phyloP scores from a whole-genome alignment of 2,888 invertebrate genomes.

The Arrhopalites spinosus region DNA sequence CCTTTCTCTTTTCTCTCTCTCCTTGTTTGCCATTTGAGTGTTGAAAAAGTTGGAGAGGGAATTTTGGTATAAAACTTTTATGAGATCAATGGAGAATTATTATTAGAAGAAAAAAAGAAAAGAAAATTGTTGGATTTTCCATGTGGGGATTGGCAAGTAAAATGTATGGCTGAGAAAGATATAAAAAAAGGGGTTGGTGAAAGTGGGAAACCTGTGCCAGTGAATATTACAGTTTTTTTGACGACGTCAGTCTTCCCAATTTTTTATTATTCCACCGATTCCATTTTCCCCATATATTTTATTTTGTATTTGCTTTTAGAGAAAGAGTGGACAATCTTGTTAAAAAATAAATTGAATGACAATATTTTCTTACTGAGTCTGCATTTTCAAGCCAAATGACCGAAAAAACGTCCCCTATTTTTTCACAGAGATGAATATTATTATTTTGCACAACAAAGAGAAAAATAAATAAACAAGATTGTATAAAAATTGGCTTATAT shows the following conservation, averaged over 20 bases:
- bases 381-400: slow-evolving; percentile 69
- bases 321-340: not conserved
- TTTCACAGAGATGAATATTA: no score
- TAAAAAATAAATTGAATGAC: not conserved
- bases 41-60: not conserved
- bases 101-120: not conserved
- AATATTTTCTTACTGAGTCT: slow-evolving; percentile 59
- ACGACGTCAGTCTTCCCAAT: not conserved
- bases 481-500: no score
- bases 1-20: no score
- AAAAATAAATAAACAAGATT: no score
- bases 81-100: slow-evolving; percentile 1
- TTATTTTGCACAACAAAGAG: no score
- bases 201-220: not conserved
- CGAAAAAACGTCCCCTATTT: slow-evolving; percentile 68
- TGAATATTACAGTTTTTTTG: not conserved
- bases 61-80: slow-evolving; percentile 1
- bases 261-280: no score
- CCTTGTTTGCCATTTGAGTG: not conserved
- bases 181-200: not conserved
- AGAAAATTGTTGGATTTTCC: not conserved
- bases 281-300: not conserved
- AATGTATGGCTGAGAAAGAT: no score
- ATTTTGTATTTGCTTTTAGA: not conserved
- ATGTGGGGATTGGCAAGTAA: not conserved